A percentile compares a stretch with the other conserved stretches of the same genome.
These are phyloP conservation scores for Simalia tracyae DNA, from an alignment of 2,797 vertebrate genomes.

Conservation along the genomic window DNA sequence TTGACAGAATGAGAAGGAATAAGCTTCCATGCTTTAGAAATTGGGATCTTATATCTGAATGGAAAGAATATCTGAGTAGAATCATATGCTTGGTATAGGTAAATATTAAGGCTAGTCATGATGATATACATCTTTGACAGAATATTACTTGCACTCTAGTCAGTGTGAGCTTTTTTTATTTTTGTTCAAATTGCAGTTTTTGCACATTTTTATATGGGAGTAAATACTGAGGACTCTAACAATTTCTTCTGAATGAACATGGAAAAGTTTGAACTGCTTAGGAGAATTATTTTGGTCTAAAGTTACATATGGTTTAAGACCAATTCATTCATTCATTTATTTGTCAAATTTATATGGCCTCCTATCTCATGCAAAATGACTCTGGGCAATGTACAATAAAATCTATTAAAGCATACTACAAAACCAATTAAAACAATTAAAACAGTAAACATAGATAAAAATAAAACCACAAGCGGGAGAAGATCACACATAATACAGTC, in stretches of 20 bases:
- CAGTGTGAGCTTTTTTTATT: not conserved
- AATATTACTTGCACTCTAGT: not conserved
- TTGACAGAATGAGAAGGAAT: not conserved
- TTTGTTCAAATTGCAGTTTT: not conserved
- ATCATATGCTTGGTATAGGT: not conserved
- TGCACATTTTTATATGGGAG: not conserved
- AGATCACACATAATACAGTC: not conserved
- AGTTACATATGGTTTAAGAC: not conserved
- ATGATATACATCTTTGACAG: not conserved
- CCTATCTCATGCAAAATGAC: not conserved
- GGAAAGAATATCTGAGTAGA: not conserved
- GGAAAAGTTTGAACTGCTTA: not conserved
- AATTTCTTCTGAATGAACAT: not conserved
- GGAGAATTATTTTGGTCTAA: not conserved
- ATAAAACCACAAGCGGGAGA: not conserved
- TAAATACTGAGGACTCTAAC: not conserved
- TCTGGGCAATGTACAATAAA: not conserved
- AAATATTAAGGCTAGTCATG: not conserved
- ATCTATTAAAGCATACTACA: not conserved
- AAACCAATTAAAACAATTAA: not conserved
- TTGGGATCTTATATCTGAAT: not conserved
- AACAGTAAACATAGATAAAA: not conserved
- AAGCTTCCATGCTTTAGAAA: not conserved
- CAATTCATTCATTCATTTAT: not conserved
- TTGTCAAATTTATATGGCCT: not conserved